Evolutionary conservation across 1,140 invertebrate species (phyloP).

Genomic region (Panulirus ornatus): DNA sequence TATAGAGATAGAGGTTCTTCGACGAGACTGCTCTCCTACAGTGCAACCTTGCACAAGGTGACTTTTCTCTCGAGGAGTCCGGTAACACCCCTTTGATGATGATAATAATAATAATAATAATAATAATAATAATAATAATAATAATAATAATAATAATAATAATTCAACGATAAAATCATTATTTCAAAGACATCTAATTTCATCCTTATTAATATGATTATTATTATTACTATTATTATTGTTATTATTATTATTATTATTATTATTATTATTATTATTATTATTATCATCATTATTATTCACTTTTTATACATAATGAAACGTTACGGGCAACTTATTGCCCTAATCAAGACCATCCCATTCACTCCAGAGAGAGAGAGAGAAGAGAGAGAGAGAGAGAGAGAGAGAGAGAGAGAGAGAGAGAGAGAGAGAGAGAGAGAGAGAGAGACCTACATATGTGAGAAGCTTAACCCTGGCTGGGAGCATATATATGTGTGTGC

Average conservation of each 20-base stretch:
- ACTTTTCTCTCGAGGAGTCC: too few species aligned
- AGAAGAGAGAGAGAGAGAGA: not conserved
- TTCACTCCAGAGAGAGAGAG: not conserved
- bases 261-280: not conserved
- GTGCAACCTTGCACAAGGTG: too few species aligned
- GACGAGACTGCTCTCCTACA: too few species aligned
- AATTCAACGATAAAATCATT: too few species aligned
- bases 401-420: not conserved
- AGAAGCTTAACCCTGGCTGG: not conserved
- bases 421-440: not conserved
- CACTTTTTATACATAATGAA: not conserved
- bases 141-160: too few species aligned
- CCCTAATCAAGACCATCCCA: too few species aligned
- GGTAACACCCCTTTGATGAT: too few species aligned
- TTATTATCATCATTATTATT: not conserved
- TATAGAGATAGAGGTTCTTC: too few species aligned
- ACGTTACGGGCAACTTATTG: too few species aligned
- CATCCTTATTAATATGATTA: not conserved
- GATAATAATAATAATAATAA: too few species aligned
- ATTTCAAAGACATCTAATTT: too few species aligned
- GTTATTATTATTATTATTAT: slow-evolving; percentile 6
- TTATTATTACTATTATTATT: not conserved
- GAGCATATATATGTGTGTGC: not conserved
- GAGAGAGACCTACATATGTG: not conserved
- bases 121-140: too few species aligned